Conservation (phyloP, 2,888 invertebrate species). For the Actias luna region DNA sequence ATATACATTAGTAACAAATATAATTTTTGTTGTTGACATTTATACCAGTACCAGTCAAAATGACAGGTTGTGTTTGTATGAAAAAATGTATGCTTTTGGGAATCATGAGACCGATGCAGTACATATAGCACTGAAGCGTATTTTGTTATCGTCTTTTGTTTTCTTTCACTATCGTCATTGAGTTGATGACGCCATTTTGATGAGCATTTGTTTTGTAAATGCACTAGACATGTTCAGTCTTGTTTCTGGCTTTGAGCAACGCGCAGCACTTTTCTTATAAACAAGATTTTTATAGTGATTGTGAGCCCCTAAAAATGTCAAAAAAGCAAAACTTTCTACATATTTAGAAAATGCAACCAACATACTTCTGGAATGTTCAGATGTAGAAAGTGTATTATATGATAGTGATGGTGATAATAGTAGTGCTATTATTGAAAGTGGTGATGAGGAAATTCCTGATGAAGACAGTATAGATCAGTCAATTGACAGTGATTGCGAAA, state of each 20-base stretch:
- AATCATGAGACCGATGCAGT: too few relatives aligned
- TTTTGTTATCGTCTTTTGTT: background rate
- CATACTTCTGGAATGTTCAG: conserved; percentile 23
- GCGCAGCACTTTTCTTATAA: too few relatives aligned
- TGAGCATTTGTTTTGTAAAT: too few relatives aligned
- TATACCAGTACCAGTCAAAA: background rate
- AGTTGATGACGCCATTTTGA: background rate
- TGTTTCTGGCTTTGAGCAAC: background rate
- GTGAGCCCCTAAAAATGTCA: conserved; percentile 25
- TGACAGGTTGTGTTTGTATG: conserved; percentile 9
- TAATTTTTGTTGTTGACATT: background rate
- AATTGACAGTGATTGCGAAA: conserved; percentile 24
- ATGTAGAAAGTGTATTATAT: conserved; percentile 27
- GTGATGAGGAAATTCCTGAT: conserved; percentile 18
- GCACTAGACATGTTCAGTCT: background rate
- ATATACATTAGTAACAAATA: too few relatives aligned
- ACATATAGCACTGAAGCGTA: background rate
- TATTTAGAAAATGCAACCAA: conserved; percentile 27
- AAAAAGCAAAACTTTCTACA: conserved; percentile 25
- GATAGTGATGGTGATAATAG: conserved; percentile 25
- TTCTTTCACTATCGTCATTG: background rate
- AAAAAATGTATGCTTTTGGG: conserved; percentile 14
- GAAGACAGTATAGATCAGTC: conserved; percentile 22
- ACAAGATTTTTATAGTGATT: conserved; percentile 17
- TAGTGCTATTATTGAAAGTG: conserved; percentile 26